phyloP scores from a whole-genome alignment of 1,140 invertebrate species.

The Hermatobates lingyangjiaoensis region DNA sequence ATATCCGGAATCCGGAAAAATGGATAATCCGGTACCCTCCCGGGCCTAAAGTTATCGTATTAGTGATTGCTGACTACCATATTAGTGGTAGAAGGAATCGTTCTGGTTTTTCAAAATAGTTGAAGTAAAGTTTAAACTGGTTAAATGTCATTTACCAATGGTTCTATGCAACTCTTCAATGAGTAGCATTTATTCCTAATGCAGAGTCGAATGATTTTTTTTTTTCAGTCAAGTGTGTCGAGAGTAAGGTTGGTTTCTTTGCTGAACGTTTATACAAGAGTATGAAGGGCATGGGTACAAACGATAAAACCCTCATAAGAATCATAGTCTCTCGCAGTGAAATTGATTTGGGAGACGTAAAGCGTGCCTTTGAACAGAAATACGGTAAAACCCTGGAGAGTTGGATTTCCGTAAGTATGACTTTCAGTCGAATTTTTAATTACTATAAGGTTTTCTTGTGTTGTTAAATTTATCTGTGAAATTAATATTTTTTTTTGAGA shows the following conservation, averaged over 20 bases:
- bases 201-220: constrained; percentile 7
- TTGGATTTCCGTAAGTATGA: constrained; percentile 45
- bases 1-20: too few species aligned
- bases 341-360: constrained; percentile 80
- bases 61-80: too few species aligned
- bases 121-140: too few species aligned
- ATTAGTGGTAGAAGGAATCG: too few species aligned
- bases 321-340: constrained; percentile 79
- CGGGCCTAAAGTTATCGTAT: too few species aligned
- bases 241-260: constrained; percentile 82
- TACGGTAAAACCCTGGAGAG: constrained; percentile 66
- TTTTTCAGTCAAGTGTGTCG: constrained; percentile 61
- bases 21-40: too few species aligned
- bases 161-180: too few species aligned
- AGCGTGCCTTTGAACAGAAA: constrained; percentile 66
- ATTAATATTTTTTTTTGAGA: background rate
- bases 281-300: constrained; percentile 77
- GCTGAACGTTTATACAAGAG: constrained; percentile 74
- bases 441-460: too few species aligned
- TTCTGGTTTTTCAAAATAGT: too few species aligned
- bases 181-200: too few species aligned
- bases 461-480: background rate
- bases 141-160: too few species aligned
- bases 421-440: too few species aligned
- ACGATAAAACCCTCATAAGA: constrained; percentile 74